Evolutionary conservation across 2,888 invertebrate genomes (phyloP).

Genomic region (Cordilura impudica): DNA sequence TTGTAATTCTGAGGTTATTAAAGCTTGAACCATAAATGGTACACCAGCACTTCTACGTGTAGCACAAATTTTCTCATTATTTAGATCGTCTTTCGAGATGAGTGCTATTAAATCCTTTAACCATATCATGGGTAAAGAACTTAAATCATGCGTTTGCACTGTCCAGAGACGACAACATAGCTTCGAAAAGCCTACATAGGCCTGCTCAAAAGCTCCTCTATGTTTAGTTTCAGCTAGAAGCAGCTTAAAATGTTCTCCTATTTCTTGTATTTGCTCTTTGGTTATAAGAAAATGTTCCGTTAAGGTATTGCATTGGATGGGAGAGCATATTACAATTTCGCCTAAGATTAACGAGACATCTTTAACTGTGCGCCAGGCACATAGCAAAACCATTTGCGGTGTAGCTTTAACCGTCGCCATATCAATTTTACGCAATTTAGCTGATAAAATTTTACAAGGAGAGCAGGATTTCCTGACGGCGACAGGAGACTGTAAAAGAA

Average conservation of each 20-base stretch:
- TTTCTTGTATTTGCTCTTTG: conserved; percentile 78
- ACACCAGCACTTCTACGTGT: conserved; percentile 96
- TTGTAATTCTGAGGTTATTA: conserved; percentile 86
- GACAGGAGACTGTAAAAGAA: background rate
- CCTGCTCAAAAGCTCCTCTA: conserved; percentile 98
- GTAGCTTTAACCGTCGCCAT: conserved; percentile 78
- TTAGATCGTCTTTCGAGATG: conserved; percentile 79
- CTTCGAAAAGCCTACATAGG: conserved; percentile 91
- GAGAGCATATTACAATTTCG: conserved; percentile 80
- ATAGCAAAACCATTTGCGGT: conserved; percentile 92
- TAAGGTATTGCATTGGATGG: conserved; percentile 72
- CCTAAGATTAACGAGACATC: conserved; percentile 88
- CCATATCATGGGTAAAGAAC: conserved; percentile 83
- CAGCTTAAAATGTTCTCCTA: conserved; percentile 84
- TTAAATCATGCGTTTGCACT: conserved; percentile 78
- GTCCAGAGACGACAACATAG: conserved; percentile 83
- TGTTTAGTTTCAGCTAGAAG: conserved; percentile 90
- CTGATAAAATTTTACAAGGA: conserved; percentile 62
- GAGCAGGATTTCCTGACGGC: conserved; percentile 57
- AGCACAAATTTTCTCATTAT: conserved; percentile 82
- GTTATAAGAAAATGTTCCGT: conserved; percentile 69
- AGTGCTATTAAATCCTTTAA: conserved; percentile 80
- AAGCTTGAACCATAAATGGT: conserved; percentile 91
- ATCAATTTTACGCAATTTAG: conserved; percentile 65
- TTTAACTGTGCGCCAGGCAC: conserved; percentile 96